Percentiles rank a stretch among this genome's conserved stretches.
These are phyloP conservation scores for Rana temporaria DNA, from an alignment of 2,113 vertebrate genomes.

Conservation along the genomic window DNA sequence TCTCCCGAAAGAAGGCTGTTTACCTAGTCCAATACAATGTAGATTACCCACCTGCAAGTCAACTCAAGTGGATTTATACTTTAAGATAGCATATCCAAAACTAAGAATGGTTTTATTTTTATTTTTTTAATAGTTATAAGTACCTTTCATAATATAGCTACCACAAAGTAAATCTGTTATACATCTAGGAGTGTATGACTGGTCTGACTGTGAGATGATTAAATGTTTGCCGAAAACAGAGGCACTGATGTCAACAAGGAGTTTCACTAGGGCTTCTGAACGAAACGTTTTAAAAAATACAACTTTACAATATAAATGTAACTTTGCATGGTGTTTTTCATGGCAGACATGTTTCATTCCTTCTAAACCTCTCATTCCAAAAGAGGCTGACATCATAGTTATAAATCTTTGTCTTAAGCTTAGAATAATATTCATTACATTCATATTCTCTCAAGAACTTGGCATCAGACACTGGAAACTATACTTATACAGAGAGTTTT, in stretches of 20 bases:
- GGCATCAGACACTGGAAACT: conserved; percentile 32
- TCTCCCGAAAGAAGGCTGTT: no score
- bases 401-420: conserved; percentile 53
- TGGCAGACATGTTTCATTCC: conserved; percentile 32
- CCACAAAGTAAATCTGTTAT: no score
- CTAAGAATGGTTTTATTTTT: no score
- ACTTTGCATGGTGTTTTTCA: conserved; percentile 22
- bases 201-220: no score
- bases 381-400: conserved; percentile 41
- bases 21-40: no score
- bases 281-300: neutral
- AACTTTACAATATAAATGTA: conserved; percentile 34
- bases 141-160: no score
- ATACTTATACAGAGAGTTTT: conserved; percentile 17
- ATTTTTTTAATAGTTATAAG: no score
- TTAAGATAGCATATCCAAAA: no score
- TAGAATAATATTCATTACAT: conserved; percentile 53
- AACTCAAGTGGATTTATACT: no score
- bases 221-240: neutral
- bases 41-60: no score
- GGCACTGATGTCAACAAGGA: neutral
- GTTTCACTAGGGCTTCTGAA: conserved; percentile 3
- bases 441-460: conserved; percentile 30
- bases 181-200: no score
- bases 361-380: conserved; percentile 32